A percentile compares a stretch with the other conserved stretches of the same genome.
These are phyloP conservation scores for Perdix hodgsoniae DNA, from an alignment of 2,797 vertebrate genomes.

Conservation along the genomic window DNA sequence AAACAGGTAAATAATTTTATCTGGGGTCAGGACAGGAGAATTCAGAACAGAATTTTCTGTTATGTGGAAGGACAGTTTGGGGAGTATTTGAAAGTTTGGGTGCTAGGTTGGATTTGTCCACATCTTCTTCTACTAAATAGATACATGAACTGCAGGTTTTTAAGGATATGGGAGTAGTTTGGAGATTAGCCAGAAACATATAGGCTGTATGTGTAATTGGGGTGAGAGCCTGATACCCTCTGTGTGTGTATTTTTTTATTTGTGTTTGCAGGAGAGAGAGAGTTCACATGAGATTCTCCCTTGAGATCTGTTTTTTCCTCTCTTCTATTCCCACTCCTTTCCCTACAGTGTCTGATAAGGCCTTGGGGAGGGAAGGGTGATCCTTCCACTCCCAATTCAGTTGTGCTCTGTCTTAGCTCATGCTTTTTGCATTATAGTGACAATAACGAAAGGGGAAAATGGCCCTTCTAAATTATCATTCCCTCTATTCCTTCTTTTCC, in stretches of 20 bases:
- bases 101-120: neutral
- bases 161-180: neutral
- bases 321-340: neutral
- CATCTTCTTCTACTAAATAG: neutral
- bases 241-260: neutral
- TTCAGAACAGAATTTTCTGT: neutral
- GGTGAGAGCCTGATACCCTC: neutral
- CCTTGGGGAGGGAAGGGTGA: neutral
- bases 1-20: neutral
- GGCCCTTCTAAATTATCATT: neutral
- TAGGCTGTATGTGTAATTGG: neutral
- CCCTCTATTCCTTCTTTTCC: neutral
- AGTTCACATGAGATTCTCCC: neutral
- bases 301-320: neutral
- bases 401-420: neutral
- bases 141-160: neutral
- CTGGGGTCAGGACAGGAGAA: neutral
- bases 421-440: neutral
- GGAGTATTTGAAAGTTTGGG: neutral
- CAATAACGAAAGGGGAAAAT: rapidly evolving
- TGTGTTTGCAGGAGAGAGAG: neutral
- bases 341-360: neutral
- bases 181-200: neutral
- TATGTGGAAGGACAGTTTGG: neutral
- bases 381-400: neutral